Evolutionary conservation across 2,797 vertebrate genomes (phyloP), one percentile per base, ranked within the genome.

Genomic region (Sus cebifrons): DNA sequence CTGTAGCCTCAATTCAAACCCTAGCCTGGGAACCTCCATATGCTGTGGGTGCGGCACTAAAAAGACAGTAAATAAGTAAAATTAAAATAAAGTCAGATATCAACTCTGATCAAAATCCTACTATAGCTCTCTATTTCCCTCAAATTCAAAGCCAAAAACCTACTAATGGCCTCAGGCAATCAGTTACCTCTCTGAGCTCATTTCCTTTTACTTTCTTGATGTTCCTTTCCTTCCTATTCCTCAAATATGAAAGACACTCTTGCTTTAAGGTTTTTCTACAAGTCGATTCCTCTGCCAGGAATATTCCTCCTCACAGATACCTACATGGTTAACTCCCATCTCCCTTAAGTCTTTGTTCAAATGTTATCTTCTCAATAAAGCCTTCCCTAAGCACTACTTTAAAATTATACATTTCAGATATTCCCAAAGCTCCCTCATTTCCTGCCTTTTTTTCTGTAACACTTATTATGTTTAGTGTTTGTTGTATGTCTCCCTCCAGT

Each of bases 21-120:
- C 36, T 36, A 36, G 36, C 36, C 36, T 36, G 36, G 36, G 36
- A 36, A 36, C 36, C 36, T 36, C 36, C 36, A 36, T 36, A 3
- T 36, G 36, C 36, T 36, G 36, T 36, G 36, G 36, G 36, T 36
- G 36, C 4, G 36, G 36, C 36, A 36, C 36, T 36, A 36, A 36
- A 36, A 36, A 36, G 36, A 36, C 36, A 36, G 3, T 36, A 36
- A 36, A 36, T 36, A 36, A 36, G 36, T 36, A 36, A 36, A 36
- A 36, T 36, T 36, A 36, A 36, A 4, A 36, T 36, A 60, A 60
- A 10, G 58, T 60, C 58, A 23, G 21, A 23, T 62, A 92, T 86
- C 68, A 91, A 29, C 77, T 93, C 56, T 62, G 36, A 32, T 92
- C 81, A 58, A 92, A 92, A 83, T 65, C 65, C 77, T 94, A 92